A percentile compares a stretch with the other conserved stretches of the same genome.
Evolutionary conservation across 2,113 vertebrate genomes (phyloP).

Genomic region (Candoia aspera): DNA sequence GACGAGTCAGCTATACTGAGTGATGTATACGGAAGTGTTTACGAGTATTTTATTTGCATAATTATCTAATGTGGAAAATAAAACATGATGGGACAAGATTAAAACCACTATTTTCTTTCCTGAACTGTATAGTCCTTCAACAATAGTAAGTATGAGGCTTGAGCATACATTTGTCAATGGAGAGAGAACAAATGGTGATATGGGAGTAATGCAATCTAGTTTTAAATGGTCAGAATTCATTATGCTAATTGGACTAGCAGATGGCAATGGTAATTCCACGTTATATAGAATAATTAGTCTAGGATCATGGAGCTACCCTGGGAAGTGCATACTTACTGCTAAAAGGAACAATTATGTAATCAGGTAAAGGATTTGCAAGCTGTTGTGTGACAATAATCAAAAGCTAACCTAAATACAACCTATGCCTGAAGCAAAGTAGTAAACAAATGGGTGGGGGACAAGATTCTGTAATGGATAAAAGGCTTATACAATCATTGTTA

Average conservation of each 20-base stretch:
- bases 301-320: slow-evolving; percentile 31
- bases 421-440: slow-evolving; percentile 36
- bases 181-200: slow-evolving; percentile 50
- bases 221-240: slow-evolving; percentile 54
- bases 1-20: not conserved
- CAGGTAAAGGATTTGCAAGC: not conserved
- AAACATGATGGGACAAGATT: not conserved
- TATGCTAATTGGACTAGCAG: slow-evolving; percentile 58
- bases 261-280: slow-evolving; percentile 53
- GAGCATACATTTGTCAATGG: not conserved
- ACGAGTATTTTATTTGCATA: not conserved
- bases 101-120: not conserved
- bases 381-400: slow-evolving; percentile 29
- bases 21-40: not conserved
- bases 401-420: slow-evolving; percentile 21
- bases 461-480: not conserved
- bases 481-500: slow-evolving; percentile 8
- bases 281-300: slow-evolving; percentile 54
- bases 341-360: slow-evolving; percentile 45
- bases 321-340: slow-evolving; percentile 35
- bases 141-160: not conserved
- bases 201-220: slow-evolving; percentile 51
- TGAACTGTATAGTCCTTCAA: not conserved
- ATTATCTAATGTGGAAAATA: not conserved
- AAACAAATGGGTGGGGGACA: not conserved